phyloP scores from a whole-genome alignment of 2,113 vertebrate species.

The Synchiropus splendidus region DNA sequence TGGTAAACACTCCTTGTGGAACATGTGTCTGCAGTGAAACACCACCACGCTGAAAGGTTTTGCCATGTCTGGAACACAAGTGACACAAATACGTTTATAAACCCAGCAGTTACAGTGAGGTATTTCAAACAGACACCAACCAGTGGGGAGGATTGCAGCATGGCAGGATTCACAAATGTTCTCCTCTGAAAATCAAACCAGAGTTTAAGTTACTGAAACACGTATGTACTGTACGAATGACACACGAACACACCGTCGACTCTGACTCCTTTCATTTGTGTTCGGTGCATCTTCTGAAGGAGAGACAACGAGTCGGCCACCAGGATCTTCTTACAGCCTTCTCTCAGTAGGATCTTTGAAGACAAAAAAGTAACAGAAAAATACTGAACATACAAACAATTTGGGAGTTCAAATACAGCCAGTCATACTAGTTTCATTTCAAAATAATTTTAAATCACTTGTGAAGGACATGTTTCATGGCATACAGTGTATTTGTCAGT shows the following conservation, averaged over 20 bases:
- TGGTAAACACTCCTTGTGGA: slow-evolving; percentile 92
- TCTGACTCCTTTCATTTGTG: slow-evolving; percentile 84
- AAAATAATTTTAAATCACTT: too few species aligned
- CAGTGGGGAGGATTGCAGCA: slow-evolving; percentile 83
- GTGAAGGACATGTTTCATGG: too few species aligned
- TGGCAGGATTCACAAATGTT: slow-evolving; percentile 93
- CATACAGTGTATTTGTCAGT: too few species aligned
- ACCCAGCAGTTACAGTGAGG: too few species aligned
- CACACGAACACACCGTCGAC: slow-evolving; percentile 75
- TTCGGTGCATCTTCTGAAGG: slow-evolving; percentile 93
- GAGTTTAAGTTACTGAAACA: too few species aligned
- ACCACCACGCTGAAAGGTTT: slow-evolving; percentile 81
- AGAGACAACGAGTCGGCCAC: slow-evolving; percentile 90
- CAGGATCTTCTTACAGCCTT: slow-evolving; percentile 97
- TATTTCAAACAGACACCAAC: slow-evolving; percentile 54
- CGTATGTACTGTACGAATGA: neutral
- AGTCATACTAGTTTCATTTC: too few species aligned
- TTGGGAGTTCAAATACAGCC: too few species aligned
- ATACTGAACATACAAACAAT: too few species aligned
- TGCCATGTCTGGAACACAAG: slow-evolving; percentile 73
- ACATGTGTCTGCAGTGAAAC: slow-evolving; percentile 98
- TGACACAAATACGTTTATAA: neutral
- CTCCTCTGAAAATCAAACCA: slow-evolving; percentile 79
- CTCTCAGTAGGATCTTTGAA: slow-evolving; percentile 83
- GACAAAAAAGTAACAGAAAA: slow-evolving; percentile 4